Evolutionary conservation across 2,113 vertebrate species (phyloP).

Genomic region (Antennarius striatus): DNA sequence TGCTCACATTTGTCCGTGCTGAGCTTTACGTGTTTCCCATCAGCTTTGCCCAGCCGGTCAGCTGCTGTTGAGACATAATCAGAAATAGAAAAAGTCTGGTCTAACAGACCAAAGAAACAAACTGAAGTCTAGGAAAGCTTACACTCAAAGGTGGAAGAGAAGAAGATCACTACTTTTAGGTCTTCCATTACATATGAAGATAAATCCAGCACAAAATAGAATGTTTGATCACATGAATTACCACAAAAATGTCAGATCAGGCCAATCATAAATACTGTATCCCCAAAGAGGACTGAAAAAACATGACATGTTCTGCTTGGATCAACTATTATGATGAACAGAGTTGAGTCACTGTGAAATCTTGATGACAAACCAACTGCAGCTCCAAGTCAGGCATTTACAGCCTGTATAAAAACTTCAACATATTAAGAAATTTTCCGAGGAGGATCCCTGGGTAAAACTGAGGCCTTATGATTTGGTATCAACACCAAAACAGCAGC

Average conservation of each 20-base stretch:
- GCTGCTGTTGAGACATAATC: background rate
- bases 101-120: background rate
- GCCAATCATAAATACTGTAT: too few species aligned
- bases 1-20: background rate
- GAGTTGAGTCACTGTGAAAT: slow-evolving; percentile 10
- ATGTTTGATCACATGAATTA: too few species aligned
- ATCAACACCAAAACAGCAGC: slow-evolving; percentile 39
- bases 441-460: background rate
- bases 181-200: background rate
- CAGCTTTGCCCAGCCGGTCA: slow-evolving; percentile 3
- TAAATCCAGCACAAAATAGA: background rate
- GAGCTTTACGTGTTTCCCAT: background rate
- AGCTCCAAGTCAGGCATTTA: background rate
- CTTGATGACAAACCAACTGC: slow-evolving; percentile 4
- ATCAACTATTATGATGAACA: slow-evolving; percentile 4
- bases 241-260: too few species aligned
- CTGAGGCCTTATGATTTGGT: slow-evolving; percentile 30
- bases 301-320: background rate
- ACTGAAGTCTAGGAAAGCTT: too few species aligned
- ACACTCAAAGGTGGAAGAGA: background rate
- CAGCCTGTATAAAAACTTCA: too few species aligned
- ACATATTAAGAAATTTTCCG: too few species aligned
- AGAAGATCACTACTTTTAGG: background rate
- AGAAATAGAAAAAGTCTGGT: background rate
- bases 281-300: background rate